These are phyloP conservation scores for Empidonax alnorum DNA, from an alignment of 2,113 vertebrate species.

Conservation along the genomic window DNA sequence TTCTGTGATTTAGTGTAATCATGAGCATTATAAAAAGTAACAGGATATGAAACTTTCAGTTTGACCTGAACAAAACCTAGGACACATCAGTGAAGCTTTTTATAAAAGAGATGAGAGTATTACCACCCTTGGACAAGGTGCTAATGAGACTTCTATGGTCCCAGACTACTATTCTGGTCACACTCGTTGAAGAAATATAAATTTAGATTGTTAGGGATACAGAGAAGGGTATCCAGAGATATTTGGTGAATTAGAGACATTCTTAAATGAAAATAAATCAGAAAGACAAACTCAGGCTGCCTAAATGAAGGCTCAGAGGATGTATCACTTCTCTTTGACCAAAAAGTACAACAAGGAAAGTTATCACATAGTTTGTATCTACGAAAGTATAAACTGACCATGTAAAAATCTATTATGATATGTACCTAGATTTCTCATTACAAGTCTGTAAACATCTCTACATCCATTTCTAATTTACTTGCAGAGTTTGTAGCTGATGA, in stretches of 20 bases:
- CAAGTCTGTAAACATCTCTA: neutral
- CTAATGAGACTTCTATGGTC: neutral
- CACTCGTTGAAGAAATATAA: neutral
- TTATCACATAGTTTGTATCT: neutral
- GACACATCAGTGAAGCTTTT: neutral
- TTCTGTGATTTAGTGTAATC: neutral
- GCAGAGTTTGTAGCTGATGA: neutral
- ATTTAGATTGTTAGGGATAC: neutral
- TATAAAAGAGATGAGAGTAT: neutral
- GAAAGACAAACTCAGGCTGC: neutral
- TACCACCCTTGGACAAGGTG: neutral
- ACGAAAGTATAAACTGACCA: neutral
- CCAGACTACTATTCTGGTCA: neutral
- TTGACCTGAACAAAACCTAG: neutral
- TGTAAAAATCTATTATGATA: neutral
- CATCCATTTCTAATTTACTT: neutral
- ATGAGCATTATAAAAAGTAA: neutral
- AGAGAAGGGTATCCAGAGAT: neutral
- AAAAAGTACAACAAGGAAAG: neutral
- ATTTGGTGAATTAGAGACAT: neutral
- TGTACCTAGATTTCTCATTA: neutral
- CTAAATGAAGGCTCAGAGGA: neutral
- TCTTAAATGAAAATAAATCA: neutral
- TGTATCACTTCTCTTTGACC: neutral
- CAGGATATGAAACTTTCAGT: neutral